Evolutionary conservation across 1,140 invertebrate genomes (phyloP).

Genomic region (Lepidurus arcticus): DNA sequence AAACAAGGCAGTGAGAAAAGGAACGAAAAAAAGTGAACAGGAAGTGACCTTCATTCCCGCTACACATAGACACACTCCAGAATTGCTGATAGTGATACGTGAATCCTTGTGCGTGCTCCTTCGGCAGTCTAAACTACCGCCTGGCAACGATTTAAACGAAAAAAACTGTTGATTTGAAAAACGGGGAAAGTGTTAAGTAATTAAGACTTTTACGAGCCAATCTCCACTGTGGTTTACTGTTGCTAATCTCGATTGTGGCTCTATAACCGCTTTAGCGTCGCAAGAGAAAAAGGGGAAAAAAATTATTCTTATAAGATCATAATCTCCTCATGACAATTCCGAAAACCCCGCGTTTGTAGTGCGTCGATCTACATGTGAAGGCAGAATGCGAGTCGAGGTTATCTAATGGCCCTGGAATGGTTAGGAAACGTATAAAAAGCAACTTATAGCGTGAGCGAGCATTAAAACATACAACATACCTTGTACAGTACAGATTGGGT

Average conservation of each 20-base stretch:
- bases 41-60: constrained; percentile 6
- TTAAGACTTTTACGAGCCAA: neutral
- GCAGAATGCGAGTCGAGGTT: too few species aligned
- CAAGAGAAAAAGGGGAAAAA: neutral
- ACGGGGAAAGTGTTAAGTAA: neutral
- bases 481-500: too few species aligned
- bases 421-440: too few species aligned
- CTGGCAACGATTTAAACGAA: neutral
- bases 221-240: neutral
- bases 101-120: constrained; percentile 8
- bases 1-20: neutral
- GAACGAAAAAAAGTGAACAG: neutral
- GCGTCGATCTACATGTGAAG: too few species aligned
- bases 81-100: too few species aligned
- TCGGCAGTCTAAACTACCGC: neutral
- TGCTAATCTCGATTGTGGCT: neutral
- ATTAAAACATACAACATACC: too few species aligned
- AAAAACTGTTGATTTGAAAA: neutral
- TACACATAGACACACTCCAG: neutral
- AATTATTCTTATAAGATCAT: too few species aligned
- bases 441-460: too few species aligned
- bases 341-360: too few species aligned
- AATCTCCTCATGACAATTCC: too few species aligned
- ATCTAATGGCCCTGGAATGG: too few species aligned
- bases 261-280: neutral